Conservation (phyloP, 2,888 invertebrate species). For the Drosophila paranaensis region DNA sequence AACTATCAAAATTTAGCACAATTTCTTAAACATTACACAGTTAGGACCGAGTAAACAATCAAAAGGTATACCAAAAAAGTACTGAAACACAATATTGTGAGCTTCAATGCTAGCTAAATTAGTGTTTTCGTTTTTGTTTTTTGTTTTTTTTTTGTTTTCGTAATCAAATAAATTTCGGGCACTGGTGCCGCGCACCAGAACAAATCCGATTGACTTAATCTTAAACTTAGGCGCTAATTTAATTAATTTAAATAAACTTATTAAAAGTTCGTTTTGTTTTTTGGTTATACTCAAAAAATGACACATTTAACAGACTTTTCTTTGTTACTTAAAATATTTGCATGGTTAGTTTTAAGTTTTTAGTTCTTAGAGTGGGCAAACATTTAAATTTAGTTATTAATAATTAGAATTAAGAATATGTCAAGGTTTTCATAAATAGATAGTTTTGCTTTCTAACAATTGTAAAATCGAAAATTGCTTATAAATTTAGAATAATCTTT, state of each 20-base stretch:
- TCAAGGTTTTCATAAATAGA: conserved; percentile 22
- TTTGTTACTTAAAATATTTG: conserved; percentile 60
- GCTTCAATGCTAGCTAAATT: conserved; percentile 62
- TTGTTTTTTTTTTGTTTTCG: conserved; percentile 8
- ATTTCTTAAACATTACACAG: conserved; percentile 58
- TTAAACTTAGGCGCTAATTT: conserved; percentile 61
- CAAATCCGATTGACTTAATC: conserved; percentile 27
- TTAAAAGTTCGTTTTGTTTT: conserved; percentile 48
- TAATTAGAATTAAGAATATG: conserved; percentile 51
- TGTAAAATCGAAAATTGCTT: conserved; percentile 81
- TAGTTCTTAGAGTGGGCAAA: conserved; percentile 47
- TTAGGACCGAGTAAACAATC: conserved; percentile 55
- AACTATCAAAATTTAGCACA: conserved; percentile 75
- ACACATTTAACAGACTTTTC: conserved; percentile 79
- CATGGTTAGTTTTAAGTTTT: conserved; percentile 7
- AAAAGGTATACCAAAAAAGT: conserved; percentile 70
- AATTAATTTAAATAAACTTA: conserved; percentile 58
- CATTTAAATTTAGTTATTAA: conserved; percentile 54
- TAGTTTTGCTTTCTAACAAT: conserved; percentile 33
- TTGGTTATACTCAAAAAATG: conserved; percentile 72
- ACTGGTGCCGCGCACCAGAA: conserved; percentile 53
- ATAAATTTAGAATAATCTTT: conserved; percentile 77
- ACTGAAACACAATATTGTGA: conserved; percentile 49
- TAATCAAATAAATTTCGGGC: conserved; percentile 41
- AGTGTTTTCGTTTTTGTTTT: not conserved